Percentiles rank a stretch among this genome's conserved stretches.
These are phyloP conservation scores for Molanna angustata DNA, from an alignment of 2,888 invertebrate species.

Conservation along the genomic window DNA sequence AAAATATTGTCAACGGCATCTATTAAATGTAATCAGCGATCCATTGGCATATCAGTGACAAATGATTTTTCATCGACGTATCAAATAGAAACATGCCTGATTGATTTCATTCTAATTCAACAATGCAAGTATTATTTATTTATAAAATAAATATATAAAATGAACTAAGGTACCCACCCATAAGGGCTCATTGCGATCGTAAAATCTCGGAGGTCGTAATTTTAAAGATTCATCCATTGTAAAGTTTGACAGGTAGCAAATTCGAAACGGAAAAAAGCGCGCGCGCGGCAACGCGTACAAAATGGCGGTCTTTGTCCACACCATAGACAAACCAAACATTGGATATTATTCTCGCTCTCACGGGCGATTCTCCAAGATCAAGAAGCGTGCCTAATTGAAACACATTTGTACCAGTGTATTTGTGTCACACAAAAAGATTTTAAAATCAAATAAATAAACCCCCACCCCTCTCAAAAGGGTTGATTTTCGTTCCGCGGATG, in stretches of 20 bases:
- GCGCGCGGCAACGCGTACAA: conserved; percentile 14
- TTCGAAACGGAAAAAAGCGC: conserved; percentile 16
- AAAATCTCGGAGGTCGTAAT: conserved; percentile 24
- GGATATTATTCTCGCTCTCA: too few relatives aligned
- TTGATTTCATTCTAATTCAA: conserved; percentile 7
- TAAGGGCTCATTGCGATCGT: conserved; percentile 16
- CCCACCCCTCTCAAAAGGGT: conserved; percentile 23
- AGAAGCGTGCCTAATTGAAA: conserved; percentile 30
- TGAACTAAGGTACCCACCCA: conserved; percentile 19
- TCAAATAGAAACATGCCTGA: conserved; percentile 21
- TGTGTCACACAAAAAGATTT: conserved; percentile 24
- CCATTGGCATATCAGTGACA: conserved; percentile 21
- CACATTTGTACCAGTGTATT: conserved; percentile 31
- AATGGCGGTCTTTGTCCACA: conserved; percentile 13
- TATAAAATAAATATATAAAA: conserved; percentile 18
- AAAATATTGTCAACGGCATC: conserved; percentile 23
- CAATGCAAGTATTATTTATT: conserved; percentile 17
- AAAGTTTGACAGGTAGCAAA: conserved; percentile 20
- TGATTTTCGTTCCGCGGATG: conserved; percentile 24
- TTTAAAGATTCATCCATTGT: conserved; percentile 28
- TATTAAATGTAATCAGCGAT: conserved; percentile 16
- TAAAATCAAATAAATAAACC: conserved; percentile 33
- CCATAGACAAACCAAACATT: conserved; percentile 19
- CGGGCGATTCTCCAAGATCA: conserved; percentile 31
- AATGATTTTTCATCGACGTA: conserved; percentile 14